phyloP scores from a whole-genome alignment of 2,113 vertebrate species.

The Camelus dromedarius region DNA sequence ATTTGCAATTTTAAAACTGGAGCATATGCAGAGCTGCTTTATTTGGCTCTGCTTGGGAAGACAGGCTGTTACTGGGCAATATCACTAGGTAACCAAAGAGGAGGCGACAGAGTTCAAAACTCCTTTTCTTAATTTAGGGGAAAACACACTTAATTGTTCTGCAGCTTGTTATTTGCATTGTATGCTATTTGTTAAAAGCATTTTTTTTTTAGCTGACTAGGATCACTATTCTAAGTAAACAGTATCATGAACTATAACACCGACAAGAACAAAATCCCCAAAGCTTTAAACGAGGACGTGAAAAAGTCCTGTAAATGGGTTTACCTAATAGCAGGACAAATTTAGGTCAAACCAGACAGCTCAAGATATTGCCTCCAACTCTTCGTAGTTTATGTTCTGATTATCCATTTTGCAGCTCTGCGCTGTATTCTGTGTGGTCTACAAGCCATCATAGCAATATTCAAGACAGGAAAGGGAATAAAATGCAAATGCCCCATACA shows the following conservation, averaged over 20 bases:
- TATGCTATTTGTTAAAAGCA: not conserved
- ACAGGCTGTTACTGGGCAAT: not conserved
- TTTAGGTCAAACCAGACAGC: not conserved
- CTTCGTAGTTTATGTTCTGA: not conserved
- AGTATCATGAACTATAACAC: not conserved
- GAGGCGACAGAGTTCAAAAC: constrained; percentile 29
- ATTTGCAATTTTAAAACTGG: constrained; percentile 70
- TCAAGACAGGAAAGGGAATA: not conserved
- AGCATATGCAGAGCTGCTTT: constrained; percentile 38
- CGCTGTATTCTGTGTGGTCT: not conserved
- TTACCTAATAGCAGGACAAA: not conserved
- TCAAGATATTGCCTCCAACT: not conserved
- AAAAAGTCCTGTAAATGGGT: not conserved
- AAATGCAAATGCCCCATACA: not conserved
- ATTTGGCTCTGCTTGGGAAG: constrained; percentile 67
- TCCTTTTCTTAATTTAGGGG: constrained; percentile 21
- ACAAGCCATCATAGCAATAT: not conserved
- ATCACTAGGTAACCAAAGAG: constrained; percentile 56
- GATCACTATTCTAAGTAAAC: constrained; percentile 33
- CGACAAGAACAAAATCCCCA: not conserved
- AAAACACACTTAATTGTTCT: constrained; percentile 53
- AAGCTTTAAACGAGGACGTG: not conserved
- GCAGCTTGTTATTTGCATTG: constrained; percentile 6
- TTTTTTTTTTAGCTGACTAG: not conserved
- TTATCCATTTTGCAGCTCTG: not conserved